These are phyloP conservation scores for Conopomorpha cramerella DNA, from an alignment of 1,140 invertebrate genomes.

Conservation along the genomic window DNA sequence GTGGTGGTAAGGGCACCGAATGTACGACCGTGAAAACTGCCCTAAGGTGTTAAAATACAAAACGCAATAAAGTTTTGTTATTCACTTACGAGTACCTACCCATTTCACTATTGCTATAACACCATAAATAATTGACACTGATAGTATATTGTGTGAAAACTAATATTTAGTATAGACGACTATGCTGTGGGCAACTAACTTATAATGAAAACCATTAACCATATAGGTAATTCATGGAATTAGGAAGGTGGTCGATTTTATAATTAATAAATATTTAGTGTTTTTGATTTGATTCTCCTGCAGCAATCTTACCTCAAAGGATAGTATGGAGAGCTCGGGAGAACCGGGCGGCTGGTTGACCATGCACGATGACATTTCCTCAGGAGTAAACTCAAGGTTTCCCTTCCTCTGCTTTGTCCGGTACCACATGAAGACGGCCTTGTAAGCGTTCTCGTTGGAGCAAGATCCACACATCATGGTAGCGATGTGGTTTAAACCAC, in stretches of 20 bases:
- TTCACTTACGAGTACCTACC: too few species aligned
- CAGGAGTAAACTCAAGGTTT: conserved; percentile 69
- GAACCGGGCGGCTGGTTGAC: conserved; percentile 84
- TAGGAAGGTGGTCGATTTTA: too few species aligned
- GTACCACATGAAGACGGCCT: conserved; percentile 85
- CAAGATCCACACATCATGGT: conserved; percentile 99
- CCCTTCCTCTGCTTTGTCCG: conserved; percentile 67
- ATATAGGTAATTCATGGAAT: too few species aligned
- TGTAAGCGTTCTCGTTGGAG: conserved; percentile 95
- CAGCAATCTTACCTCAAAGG: conserved; percentile 82
- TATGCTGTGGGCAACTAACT: too few species aligned
- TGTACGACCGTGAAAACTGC: conserved; percentile 86
- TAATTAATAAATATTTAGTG: too few species aligned
- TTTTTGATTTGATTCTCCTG: too few species aligned
- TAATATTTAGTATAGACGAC: too few species aligned
- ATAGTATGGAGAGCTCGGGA: conserved; percentile 84
- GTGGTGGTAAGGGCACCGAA: conserved; percentile 86
- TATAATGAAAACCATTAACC: too few species aligned
- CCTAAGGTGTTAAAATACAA: conserved; percentile 38
- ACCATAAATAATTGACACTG: too few species aligned
- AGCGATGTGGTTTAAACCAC: conserved; percentile 76
- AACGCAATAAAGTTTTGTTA: too few species aligned
- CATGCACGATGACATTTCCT: conserved; percentile 85
- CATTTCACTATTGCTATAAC: too few species aligned
- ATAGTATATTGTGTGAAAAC: too few species aligned